A percentile compares a stretch with the other conserved stretches of the same genome.
Conservation (phyloP, 2,888 invertebrate species). For the Serripes groenlandicus region DNA sequence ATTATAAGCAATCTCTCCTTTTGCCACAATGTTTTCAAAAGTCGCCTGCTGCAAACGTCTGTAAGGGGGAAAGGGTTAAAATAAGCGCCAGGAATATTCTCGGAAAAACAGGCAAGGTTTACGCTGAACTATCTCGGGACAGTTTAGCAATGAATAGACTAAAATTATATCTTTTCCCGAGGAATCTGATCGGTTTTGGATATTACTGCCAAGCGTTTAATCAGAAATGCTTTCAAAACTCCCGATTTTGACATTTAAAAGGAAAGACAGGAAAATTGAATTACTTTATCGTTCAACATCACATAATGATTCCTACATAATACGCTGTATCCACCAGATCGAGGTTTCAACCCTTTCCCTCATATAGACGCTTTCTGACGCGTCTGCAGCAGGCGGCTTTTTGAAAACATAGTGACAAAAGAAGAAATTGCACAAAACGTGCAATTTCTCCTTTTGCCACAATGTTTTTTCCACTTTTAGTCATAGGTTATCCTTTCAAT, state of each 20-base stretch:
- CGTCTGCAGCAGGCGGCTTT: background rate
- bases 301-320: too few species aligned
- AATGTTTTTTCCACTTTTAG: too few species aligned
- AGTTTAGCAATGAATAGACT: background rate
- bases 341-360: background rate
- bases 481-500: too few species aligned
- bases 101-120: too few species aligned
- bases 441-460: too few species aligned
- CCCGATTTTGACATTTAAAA: background rate
- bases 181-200: conserved; percentile 8
- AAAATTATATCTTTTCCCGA: background rate
- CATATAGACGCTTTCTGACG: background rate
- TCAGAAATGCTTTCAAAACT: conserved; percentile 21
- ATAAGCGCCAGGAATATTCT: background rate
- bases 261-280: conserved; percentile 18
- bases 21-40: too few species aligned
- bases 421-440: background rate
- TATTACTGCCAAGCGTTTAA: conserved; percentile 14
- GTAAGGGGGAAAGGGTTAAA: too few species aligned
- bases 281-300: conserved; percentile 11
- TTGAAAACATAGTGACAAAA: background rate
- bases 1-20: too few species aligned
- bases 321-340: too few species aligned
- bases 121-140: conserved; percentile 1
- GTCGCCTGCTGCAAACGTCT: too few species aligned